Base-by-base conservation (phyloP, 1,140 invertebrate genomes). In the Leguminivora glycinivorella region DNA sequence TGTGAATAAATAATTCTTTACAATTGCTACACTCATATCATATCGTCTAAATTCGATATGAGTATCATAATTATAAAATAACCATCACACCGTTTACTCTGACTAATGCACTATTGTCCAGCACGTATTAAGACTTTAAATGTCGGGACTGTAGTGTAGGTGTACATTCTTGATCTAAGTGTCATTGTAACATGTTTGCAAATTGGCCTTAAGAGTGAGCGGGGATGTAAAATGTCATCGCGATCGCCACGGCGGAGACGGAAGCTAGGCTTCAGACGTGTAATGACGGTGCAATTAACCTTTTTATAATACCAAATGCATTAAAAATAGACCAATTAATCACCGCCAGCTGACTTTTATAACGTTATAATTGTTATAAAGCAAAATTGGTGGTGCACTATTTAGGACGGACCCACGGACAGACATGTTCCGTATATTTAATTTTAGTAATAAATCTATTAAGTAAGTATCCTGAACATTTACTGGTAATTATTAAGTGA, bases 191-290 rank as follows among this genome's bases (percentile, higher is more conserved):
- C 75, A 69, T 19, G 56, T 60, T 22, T 26, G 68, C 40, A 71
- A 63, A 63, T 22, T 70, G 75, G 69, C 75, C 72, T 76, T 76
- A 70, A n/a, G 31, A 72, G 70, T 70, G 70, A 73, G 67, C 56
- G 70, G 58, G 29, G 60, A 25, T 19, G 43, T 58, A 76, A 76
- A 76, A 76, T 76, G 75, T 71, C 75, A 72, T 72, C 72, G 31
- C 14, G 40, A 24, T 25, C 67, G 24, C 40, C 67, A 19, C 25
- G 58, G 7, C 58, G 29, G 25, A 63, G 25, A 26, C 58, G 58
- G 58, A 63, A 63, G 58, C 26, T 63, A 63, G 58, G 58, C 58
- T 63, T 63, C 58, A 63, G 26, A 52, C 43, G 17, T 52, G 43
- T 52, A 52, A 52, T 63, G 1, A 63, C 26, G n/a, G 14, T 31